Base-by-base conservation (phyloP, 2,113 vertebrate species). In the Nicator chloris region DNA sequence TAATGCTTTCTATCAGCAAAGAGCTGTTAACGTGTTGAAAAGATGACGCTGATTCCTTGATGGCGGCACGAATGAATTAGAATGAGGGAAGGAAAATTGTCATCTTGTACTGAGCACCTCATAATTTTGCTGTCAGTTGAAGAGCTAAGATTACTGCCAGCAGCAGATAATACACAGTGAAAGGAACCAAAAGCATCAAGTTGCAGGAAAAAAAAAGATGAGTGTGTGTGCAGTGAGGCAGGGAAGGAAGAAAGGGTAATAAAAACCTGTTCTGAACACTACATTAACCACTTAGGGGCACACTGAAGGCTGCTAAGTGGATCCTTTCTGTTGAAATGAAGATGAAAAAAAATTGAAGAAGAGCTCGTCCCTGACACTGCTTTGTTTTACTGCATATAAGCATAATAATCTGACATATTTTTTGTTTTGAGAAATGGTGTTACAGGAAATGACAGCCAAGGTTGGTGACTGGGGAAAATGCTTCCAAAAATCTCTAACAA, bases 61-160 rank as follows among this genome's bases (percentile, higher is more conserved):
- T 64, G 90, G 88, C 1, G 2, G 87, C 20, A 28, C 86, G 65
- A 97, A 97, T 77, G 66, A 95, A 93, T 92, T 93, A 90, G 83
- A 94, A 93, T 82, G 82, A 96, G 84, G 81, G 69, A 95, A 96
- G 75, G 54, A 73, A 90, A 96, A 96, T 75, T 97, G 94, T 95
- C 96, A 73, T 91, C 79, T 86, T 73, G 50, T 82, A 70, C 64
- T 85, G 90, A 96, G 78, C 64, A 95, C 88, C 88, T 95, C 79
- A 68, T 95, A 96, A 97, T 97, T 97, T 98, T 96, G 86, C 95
- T 95, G 96, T 97, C 96, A 97, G 60, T 63, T 86, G 92, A 92
- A 93, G 84, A 86, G 89, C 88, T 94, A 86, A 97, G 94, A 94
- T 95, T 92, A 82, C 88, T 94, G 90, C 81, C 90, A 84, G 82